Evolutionary conservation across 1,140 invertebrate genomes (phyloP).

Genomic region (Mizuhopecten yessoensis): DNA sequence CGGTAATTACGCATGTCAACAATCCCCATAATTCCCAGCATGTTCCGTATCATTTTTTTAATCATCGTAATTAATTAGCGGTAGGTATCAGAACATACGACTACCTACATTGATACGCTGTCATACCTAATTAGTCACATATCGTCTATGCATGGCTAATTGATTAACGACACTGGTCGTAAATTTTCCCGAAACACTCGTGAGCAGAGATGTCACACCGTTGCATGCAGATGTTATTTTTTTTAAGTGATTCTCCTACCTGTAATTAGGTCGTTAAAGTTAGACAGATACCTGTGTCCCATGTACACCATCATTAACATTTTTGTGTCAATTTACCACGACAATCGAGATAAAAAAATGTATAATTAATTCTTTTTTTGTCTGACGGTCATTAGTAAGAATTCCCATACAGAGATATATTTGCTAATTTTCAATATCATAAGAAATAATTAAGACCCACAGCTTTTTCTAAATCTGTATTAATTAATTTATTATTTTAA

Average conservation of each 20-base stretch:
- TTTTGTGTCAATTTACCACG: background rate
- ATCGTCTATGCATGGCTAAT: background rate
- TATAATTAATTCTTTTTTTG: background rate
- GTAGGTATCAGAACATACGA: background rate
- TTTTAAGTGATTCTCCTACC: background rate
- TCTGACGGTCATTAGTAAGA: background rate
- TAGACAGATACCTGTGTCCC: background rate
- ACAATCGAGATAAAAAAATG: background rate
- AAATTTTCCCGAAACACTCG: background rate
- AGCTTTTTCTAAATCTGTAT: background rate
- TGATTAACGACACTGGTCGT: background rate
- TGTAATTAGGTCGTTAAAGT: background rate
- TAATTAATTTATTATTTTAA: too few species aligned
- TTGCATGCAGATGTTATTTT: background rate
- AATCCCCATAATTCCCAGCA: background rate
- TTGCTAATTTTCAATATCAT: background rate
- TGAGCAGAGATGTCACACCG: background rate
- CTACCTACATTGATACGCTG: conserved; percentile 1
- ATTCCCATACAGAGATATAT: background rate
- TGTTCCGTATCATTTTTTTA: background rate
- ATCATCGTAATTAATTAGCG: conserved; percentile 5
- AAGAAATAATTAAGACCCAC: background rate
- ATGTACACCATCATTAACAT: background rate
- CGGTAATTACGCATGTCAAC: conserved; percentile 23
- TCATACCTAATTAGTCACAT: conserved; percentile 38